Conservation (phyloP, 2,797 vertebrate species). For the Melanotaenia nigrans region DNA sequence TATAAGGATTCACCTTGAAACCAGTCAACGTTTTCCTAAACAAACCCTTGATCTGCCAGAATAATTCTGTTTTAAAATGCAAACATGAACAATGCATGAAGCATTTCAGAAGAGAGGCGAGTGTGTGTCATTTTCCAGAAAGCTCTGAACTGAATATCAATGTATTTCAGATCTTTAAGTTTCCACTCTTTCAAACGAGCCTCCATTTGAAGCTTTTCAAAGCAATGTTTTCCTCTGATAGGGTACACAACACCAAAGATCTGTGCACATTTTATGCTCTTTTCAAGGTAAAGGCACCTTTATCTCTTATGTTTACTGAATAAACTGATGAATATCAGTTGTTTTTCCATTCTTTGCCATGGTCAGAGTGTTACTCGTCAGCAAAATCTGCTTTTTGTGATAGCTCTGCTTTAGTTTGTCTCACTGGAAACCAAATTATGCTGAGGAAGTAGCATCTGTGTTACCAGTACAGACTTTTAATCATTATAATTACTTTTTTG, state of each 20-base stretch:
- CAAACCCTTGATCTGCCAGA: neutral
- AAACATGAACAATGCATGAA: slow-evolving; percentile 5
- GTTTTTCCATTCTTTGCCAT: slow-evolving; percentile 1
- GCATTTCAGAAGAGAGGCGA: slow-evolving; percentile 1
- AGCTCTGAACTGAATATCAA: slow-evolving; percentile 15
- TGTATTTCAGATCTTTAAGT: slow-evolving; percentile 5
- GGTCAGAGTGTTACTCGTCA: slow-evolving; percentile 27
- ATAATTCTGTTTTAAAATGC: neutral
- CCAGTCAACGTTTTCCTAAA: neutral
- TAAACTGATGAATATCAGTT: slow-evolving; percentile 40
- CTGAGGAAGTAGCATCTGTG: slow-evolving; percentile 75
- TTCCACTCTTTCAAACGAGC: too few species aligned
- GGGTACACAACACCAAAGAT: slow-evolving; percentile 11
- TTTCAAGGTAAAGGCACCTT: slow-evolving; percentile 15
- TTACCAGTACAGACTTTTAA: slow-evolving; percentile 67
- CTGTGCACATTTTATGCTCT: slow-evolving; percentile 31
- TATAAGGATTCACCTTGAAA: neutral
- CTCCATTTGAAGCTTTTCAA: too few species aligned
- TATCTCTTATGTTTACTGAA: slow-evolving; percentile 31
- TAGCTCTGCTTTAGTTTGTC: slow-evolving; percentile 73
- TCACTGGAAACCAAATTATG: slow-evolving; percentile 79
- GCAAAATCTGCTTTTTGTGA: slow-evolving; percentile 66
- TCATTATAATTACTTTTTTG: slow-evolving; percentile 65
- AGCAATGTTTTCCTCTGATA: slow-evolving; percentile 22
- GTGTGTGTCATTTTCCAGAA: neutral